Evolutionary conservation across 92 coral and sea anemone species (phyloP).

Genomic region (Paragorgia papillata): DNA sequence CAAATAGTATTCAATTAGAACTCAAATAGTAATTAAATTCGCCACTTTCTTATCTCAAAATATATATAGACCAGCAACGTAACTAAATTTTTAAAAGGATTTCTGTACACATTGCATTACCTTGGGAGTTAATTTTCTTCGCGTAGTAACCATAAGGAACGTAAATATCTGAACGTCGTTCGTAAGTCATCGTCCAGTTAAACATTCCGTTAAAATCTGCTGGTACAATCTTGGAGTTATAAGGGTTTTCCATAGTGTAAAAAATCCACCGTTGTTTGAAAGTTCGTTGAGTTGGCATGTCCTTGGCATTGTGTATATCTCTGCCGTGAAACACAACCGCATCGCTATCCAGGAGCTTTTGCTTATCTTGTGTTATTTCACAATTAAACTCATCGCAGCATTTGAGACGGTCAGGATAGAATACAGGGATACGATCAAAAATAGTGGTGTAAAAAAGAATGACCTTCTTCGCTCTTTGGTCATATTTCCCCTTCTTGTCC

Average conservation of each 20-base stretch:
- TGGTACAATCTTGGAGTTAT: slow-evolving; percentile 16
- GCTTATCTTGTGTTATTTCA: slow-evolving; percentile 29
- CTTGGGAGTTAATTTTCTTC: too few species aligned
- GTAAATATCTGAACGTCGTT: slow-evolving; percentile 55
- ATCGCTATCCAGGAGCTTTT: slow-evolving; percentile 33
- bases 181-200: slow-evolving; percentile 73
- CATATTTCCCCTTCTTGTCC: too few species aligned
- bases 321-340: slow-evolving; percentile 55
- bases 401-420: slow-evolving; percentile 2
- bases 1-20: too few species aligned
- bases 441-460: slow-evolving; percentile 27
- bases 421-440: slow-evolving; percentile 4
- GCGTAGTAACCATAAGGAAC: slow-evolving; percentile 61
- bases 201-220: slow-evolving; percentile 47
- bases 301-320: slow-evolving; percentile 26
- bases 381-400: slow-evolving; percentile 45
- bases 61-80: too few species aligned
- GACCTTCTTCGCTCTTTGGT: background rate
- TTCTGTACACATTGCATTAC: too few species aligned
- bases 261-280: slow-evolving; percentile 32
- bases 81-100: too few species aligned
- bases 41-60: too few species aligned
- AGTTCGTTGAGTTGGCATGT: slow-evolving; percentile 3
- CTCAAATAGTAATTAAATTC: too few species aligned
- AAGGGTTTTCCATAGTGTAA: slow-evolving; percentile 27